Percentiles rank a stretch among this genome's conserved stretches.
Conservation (phyloP, 2,888 invertebrate species). For the Petrolisthes cinctipes region DNA sequence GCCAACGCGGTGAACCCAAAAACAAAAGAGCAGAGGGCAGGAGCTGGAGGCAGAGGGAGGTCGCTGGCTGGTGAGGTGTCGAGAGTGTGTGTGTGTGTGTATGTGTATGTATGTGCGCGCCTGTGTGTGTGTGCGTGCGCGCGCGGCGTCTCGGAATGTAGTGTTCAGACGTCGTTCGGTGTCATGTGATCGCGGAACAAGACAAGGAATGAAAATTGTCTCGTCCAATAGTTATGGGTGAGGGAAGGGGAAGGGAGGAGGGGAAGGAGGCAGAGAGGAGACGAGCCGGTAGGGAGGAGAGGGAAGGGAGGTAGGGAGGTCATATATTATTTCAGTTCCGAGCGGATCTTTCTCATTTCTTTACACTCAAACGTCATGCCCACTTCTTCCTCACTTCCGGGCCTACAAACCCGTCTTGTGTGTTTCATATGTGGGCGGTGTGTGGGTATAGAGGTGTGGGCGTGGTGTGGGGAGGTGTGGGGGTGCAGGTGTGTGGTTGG, state of each 20-base stretch:
- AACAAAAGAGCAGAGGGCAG: no score
- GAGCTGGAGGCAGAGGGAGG: neutral
- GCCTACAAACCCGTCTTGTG: neutral
- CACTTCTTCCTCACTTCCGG: constrained; percentile 21
- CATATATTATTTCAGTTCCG: constrained; percentile 57
- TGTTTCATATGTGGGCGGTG: neutral
- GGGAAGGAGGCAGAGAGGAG: neutral
- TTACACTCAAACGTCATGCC: constrained; percentile 36
- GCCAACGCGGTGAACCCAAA: no score
- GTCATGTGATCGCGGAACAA: constrained; percentile 53
- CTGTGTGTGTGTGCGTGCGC: neutral
- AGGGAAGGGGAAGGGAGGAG: neutral
- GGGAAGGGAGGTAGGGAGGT: constrained; percentile 34
- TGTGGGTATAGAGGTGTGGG: neutral
- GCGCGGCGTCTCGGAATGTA: constrained; percentile 29
- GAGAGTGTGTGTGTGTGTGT: neutral
- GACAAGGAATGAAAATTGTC: constrained; percentile 58
- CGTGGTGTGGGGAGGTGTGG: no score
- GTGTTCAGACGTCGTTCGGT: constrained; percentile 35
- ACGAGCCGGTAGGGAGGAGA: no score
- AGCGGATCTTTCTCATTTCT: constrained; percentile 53
- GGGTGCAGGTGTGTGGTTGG: neutral
- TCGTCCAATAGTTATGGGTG: constrained; percentile 56
- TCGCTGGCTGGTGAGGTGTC: no score
- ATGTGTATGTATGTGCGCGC: neutral